A percentile compares a stretch with the other conserved stretches of the same genome.
These are phyloP conservation scores for Drosophila willistoni DNA, from an alignment of 1,140 invertebrate genomes.

Conservation along the genomic window DNA sequence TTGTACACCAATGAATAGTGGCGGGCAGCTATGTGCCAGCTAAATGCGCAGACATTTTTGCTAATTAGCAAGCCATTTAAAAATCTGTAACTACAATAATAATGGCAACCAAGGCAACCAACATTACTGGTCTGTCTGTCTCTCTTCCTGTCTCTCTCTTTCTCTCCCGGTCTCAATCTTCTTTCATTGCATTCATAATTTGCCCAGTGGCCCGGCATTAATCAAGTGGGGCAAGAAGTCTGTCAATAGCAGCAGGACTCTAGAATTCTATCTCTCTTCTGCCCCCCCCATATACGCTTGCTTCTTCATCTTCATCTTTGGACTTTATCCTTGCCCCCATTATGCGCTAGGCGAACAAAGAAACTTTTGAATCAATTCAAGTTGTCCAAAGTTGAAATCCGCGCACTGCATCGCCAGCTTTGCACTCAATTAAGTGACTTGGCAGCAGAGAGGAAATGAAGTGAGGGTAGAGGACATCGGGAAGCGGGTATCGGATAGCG, in stretches of 20 bases:
- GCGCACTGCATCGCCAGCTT: slow-evolving; percentile 64
- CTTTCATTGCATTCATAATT: slow-evolving; percentile 47
- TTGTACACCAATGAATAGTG: slow-evolving; percentile 16
- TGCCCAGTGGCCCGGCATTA: slow-evolving; percentile 55
- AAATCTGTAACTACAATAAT: slow-evolving; percentile 49
- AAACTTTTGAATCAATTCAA: slow-evolving; percentile 81
- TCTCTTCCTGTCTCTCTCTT: neutral
- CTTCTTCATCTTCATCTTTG: neutral
- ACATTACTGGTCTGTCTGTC: slow-evolving; percentile 5
- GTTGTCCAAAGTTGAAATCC: slow-evolving; percentile 78
- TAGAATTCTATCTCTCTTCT: slow-evolving; percentile 20
- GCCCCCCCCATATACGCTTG: neutral
- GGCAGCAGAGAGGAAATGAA: slow-evolving; percentile 6
- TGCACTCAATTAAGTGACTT: slow-evolving; percentile 79
- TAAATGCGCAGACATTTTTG: slow-evolving; percentile 58
- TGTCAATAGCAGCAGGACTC: slow-evolving; percentile 58
- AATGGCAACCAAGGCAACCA: slow-evolving; percentile 15
- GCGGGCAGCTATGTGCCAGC: slow-evolving; percentile 20
- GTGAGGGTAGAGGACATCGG: neutral
- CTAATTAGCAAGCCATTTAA: slow-evolving; percentile 60
- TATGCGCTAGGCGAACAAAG: slow-evolving; percentile 65
- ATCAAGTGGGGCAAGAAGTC: slow-evolving; percentile 47
- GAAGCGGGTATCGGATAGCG: too few species aligned
- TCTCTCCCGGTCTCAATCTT: neutral
- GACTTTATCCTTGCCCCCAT: slow-evolving; percentile 13